phyloP scores from a whole-genome alignment of 2,113 vertebrate genomes.

The Zosterops lateralis region DNA sequence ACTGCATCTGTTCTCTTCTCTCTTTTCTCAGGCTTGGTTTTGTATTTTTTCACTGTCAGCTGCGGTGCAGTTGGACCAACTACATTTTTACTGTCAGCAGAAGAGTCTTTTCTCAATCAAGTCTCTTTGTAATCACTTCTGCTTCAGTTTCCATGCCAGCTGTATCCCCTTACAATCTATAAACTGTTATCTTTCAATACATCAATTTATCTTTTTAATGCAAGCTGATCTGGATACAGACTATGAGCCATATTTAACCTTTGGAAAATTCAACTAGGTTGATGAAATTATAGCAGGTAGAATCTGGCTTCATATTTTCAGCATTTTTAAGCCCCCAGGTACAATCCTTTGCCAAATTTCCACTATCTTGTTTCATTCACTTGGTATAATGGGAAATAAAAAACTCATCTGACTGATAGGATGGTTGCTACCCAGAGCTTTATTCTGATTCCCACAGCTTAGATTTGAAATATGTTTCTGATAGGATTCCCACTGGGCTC shows the following conservation, averaged over 20 bases:
- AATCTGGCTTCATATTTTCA: background rate
- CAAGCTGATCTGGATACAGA: background rate
- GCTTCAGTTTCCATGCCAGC: background rate
- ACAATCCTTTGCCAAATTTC: background rate
- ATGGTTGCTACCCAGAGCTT: background rate
- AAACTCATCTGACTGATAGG: background rate
- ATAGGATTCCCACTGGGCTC: constrained; percentile 24
- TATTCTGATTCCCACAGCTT: constrained; percentile 10
- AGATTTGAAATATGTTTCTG: constrained; percentile 15
- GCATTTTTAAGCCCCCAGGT: background rate
- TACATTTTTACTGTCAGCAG: background rate
- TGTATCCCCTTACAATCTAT: background rate
- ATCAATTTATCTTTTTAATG: background rate
- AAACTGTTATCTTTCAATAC: background rate
- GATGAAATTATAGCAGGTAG: background rate
- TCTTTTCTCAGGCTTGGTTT: background rate
- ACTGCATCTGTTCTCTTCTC: background rate
- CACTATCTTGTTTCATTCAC: background rate
- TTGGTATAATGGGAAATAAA: background rate
- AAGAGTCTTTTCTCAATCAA: background rate
- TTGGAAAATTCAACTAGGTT: background rate
- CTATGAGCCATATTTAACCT: background rate
- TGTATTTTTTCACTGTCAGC: background rate
- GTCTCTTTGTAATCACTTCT: background rate
- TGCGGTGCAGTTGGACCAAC: background rate